Evolutionary conservation across 2,797 vertebrate genomes (phyloP), one percentile per base, ranked within the genome.

Genomic region (Pseudochaenichthys georgianus): DNA sequence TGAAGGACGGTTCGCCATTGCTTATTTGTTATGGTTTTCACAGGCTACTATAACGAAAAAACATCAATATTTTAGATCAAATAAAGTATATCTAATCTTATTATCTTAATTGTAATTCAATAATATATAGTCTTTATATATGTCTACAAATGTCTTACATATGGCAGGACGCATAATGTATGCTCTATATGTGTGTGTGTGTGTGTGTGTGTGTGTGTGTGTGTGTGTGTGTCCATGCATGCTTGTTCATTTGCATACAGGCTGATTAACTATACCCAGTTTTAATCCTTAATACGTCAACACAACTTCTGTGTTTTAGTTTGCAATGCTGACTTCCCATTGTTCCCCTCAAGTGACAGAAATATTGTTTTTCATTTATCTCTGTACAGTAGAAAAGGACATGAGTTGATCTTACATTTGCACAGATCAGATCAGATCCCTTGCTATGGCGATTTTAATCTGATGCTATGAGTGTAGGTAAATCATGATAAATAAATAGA

Each of bases 221-320:
- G n/a, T n/a, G n/a, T n/a, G n/a, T n/a, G n/a, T n/a, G n/a, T n/a
- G n/a, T n/a, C n/a, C n/a, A n/a, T n/a, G n/a, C n/a, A n/a, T n/a
- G n/a, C n/a, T n/a, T n/a, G n/a, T n/a, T n/a, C n/a, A n/a, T n/a
- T n/a, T n/a, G n/a, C n/a, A n/a, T n/a, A n/a, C 17, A 90, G 87
- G 65, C 84, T 94, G 92, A 94, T 93, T 87, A 84, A 28, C 28
- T 28, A 42, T 50, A 23, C 10, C 31, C 2, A 34, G 16, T 21
- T 68, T 60, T 64, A 46, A 75, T 75, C 38, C 0, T 0, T 43
- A 3, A 34, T 28, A 45, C 50, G 47, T 15, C 16, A 50, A 11
- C 17, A 3, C 5, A 48, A 21, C 1, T 46, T 2, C 0, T 13
- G 11, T 45, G 17, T 65, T 62, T 78, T 47, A 62, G 54, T 58